phyloP scores from a whole-genome alignment of 1,140 invertebrate genomes.

The Drosophila melanica region DNA sequence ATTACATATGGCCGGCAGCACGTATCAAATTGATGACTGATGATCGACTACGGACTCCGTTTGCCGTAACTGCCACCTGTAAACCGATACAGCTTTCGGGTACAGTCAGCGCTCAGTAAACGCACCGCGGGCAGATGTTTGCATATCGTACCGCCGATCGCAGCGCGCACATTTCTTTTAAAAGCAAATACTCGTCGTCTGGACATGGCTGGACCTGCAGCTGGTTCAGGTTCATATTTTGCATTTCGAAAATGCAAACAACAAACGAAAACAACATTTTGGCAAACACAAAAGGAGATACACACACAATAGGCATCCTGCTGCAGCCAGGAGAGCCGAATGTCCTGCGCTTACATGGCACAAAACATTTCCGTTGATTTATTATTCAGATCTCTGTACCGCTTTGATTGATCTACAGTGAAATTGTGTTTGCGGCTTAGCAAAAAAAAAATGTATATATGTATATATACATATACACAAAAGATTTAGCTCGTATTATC shows the following conservation, averaged over 20 bases:
- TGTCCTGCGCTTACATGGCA: conserved; percentile 45
- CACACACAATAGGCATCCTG: conserved; percentile 56
- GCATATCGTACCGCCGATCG: conserved; percentile 68
- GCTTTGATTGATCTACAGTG: conserved; percentile 65
- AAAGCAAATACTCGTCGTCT: conserved; percentile 43
- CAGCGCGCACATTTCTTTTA: conserved; percentile 50
- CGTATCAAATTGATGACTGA: conserved; percentile 68
- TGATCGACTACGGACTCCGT: conserved; percentile 2
- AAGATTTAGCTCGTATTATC: conserved; percentile 21
- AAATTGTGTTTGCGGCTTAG: conserved; percentile 72
- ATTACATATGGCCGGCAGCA: conserved; percentile 36
- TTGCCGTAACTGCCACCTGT: conserved; percentile 29
- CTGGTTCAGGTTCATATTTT: conserved; percentile 59
- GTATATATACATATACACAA: neutral
- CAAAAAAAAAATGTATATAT: conserved; percentile 19
- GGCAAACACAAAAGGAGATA: conserved; percentile 48
- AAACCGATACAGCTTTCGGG: conserved; percentile 1
- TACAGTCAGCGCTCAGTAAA: conserved; percentile 30
- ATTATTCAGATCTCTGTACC: conserved; percentile 24
- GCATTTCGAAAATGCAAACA: conserved; percentile 74
- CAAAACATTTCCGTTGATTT: conserved; percentile 62
- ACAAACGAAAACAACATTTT: conserved; percentile 54
- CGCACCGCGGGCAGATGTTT: conserved; percentile 62
- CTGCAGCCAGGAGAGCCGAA: conserved; percentile 42
- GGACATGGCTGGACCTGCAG: conserved; percentile 27